A percentile compares a stretch with the other conserved stretches of the same genome.
Evolutionary conservation across 2,888 invertebrate genomes (phyloP).

Genomic region (Vandiemenella viatica): DNA sequence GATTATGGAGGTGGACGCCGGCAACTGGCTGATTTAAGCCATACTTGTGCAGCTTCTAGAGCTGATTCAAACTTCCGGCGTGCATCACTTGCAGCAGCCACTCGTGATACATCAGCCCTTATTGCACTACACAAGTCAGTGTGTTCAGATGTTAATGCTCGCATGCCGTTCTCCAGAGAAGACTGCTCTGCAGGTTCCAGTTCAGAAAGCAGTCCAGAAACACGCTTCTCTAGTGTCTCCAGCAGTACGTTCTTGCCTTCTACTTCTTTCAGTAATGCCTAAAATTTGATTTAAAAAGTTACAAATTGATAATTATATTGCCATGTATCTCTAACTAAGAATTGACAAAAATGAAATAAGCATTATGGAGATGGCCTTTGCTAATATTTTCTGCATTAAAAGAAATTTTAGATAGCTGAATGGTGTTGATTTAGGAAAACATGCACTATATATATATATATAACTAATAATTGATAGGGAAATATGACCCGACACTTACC

Average conservation of each 20-base stretch:
- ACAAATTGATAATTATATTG: too few species aligned
- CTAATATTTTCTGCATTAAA: too few species aligned
- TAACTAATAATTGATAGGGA: too few species aligned
- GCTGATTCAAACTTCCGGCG: slow-evolving; percentile 60
- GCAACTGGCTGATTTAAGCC: too few species aligned
- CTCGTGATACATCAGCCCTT: slow-evolving; percentile 55
- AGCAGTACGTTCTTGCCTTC: slow-evolving; percentile 70
- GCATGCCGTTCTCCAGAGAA: slow-evolving; percentile 56
- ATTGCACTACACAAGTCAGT: slow-evolving; percentile 53
- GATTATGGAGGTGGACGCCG: too few species aligned
- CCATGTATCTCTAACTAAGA: too few species aligned
- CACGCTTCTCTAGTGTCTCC: slow-evolving; percentile 68
- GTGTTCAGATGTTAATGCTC: slow-evolving; percentile 57
- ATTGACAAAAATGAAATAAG: too few species aligned
- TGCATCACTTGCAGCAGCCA: slow-evolving; percentile 48
- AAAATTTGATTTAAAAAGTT: slow-evolving; percentile 13
- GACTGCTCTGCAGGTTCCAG: slow-evolving; percentile 72
- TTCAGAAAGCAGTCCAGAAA: slow-evolving; percentile 70
- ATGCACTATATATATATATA: too few species aligned
- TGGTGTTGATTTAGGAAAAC: too few species aligned
- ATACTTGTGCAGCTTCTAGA: slow-evolving; percentile 60
- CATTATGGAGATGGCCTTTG: too few species aligned
- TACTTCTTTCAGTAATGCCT: slow-evolving; percentile 62
- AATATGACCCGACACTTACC: too few species aligned
- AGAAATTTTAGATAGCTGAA: too few species aligned